Evolutionary conservation across 2,113 vertebrate genomes (phyloP).

Genomic region (Isichthys henryi): DNA sequence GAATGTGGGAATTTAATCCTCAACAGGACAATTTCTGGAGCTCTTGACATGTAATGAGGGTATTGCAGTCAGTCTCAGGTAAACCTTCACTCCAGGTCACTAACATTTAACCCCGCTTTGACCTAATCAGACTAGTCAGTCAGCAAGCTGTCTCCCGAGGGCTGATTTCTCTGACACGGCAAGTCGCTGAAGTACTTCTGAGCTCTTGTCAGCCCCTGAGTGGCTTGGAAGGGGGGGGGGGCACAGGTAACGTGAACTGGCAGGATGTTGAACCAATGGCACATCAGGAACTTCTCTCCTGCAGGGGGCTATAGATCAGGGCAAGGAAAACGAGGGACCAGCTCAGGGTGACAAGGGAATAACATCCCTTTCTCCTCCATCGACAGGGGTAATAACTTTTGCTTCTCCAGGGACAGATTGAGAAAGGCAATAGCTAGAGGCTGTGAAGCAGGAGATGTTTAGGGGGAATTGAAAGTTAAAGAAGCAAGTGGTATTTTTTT

Average conservation of each 20-base stretch:
- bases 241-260: conserved; percentile 60
- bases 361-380: conserved; percentile 99
- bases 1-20: not conserved
- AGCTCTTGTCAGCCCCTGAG: conserved; percentile 58
- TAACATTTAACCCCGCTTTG: conserved; percentile 21
- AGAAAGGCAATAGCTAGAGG: conserved; percentile 97
- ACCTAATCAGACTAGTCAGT: conserved; percentile 25
- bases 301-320: conserved; percentile 85
- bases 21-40: not conserved
- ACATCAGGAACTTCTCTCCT: conserved; percentile 64
- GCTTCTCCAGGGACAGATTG: conserved; percentile 96
- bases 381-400: conserved; percentile 99
- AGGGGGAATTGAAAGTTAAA: conserved; percentile 96
- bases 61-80: conserved; percentile 13
- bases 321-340: conserved; percentile 74
- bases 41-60: not conserved
- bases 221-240: conserved; percentile 8
- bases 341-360: conserved; percentile 95
- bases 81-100: not conserved
- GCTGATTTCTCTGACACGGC: conserved; percentile 50
- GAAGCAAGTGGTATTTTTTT: conserved; percentile 59
- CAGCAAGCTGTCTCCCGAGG: conserved; percentile 33
- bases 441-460: conserved; percentile 90
- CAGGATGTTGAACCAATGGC: conserved; percentile 62
- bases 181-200: conserved; percentile 56